Conservation (phyloP, 1,140 invertebrate genomes). For the Ips nitidus region DNA sequence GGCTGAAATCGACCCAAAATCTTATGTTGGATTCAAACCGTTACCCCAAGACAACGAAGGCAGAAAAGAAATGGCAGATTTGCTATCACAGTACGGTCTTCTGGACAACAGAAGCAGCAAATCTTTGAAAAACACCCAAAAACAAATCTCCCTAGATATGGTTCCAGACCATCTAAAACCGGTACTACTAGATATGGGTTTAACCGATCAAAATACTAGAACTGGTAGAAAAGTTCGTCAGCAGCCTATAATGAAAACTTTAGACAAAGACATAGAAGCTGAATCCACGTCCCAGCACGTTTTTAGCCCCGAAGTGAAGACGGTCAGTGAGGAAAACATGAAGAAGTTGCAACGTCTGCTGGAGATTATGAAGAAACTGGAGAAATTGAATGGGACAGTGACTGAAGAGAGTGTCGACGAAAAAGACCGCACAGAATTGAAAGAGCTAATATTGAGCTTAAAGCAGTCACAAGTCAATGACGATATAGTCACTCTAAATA, state of each 20-base stretch:
- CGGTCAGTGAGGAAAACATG: slow-evolving; percentile 51
- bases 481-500: slow-evolving; percentile 40
- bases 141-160: slow-evolving; percentile 50
- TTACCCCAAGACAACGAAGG: slow-evolving; percentile 54
- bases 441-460: slow-evolving; percentile 44
- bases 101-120: slow-evolving; percentile 43
- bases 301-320: slow-evolving; percentile 44
- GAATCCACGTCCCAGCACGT: slow-evolving; percentile 38
- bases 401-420: slow-evolving; percentile 47
- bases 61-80: slow-evolving; percentile 59
- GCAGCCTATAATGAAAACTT: slow-evolving; percentile 13
- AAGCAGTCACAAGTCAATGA: slow-evolving; percentile 34
- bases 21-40: slow-evolving; percentile 62
- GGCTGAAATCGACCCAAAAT: slow-evolving; percentile 50
- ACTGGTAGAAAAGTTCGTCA: slow-evolving; percentile 29
- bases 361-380: slow-evolving; percentile 48
- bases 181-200: slow-evolving; percentile 58
- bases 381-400: slow-evolving; percentile 51
- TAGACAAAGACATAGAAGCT: neutral
- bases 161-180: slow-evolving; percentile 57
- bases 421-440: slow-evolving; percentile 45
- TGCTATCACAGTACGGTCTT: slow-evolving; percentile 60
- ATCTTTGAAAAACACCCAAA: slow-evolving; percentile 20
- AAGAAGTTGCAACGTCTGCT: slow-evolving; percentile 53
- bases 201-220: slow-evolving; percentile 37